Evolutionary conservation across 2,797 vertebrate genomes (phyloP).

Genomic region (Poeciliopsis gracilis): DNA sequence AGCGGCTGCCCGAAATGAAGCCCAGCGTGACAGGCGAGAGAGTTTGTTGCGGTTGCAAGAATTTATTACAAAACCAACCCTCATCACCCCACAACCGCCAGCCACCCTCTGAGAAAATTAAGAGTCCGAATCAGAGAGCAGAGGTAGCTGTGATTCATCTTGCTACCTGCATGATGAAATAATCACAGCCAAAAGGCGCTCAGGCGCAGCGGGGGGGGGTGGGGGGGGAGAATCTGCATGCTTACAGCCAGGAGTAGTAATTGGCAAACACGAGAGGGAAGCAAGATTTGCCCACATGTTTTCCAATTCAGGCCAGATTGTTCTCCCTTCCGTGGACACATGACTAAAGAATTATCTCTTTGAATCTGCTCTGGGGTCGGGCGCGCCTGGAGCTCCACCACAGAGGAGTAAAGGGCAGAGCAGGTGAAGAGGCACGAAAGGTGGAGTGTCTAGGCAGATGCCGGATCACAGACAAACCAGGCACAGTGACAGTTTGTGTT

Average conservation of each 20-base stretch:
- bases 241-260: conserved; percentile 60
- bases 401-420: not conserved
- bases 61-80: conserved; percentile 56
- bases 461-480: conserved; percentile 70
- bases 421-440: conserved; percentile 48
- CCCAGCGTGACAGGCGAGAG: conserved; percentile 40
- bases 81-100: conserved; percentile 4
- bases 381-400: not conserved
- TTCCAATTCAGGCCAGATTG: conserved; percentile 35
- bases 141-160: conserved; percentile 60
- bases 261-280: conserved; percentile 55
- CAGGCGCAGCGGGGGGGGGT: conserved; percentile 19
- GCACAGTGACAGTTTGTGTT: conserved; percentile 70
- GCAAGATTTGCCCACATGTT: conserved; percentile 53
- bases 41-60: conserved; percentile 48
- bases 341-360: conserved; percentile 2
- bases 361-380: conserved; percentile 4
- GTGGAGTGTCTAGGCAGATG: conserved; percentile 65
- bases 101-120: conserved; percentile 66
- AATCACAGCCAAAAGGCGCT: conserved; percentile 57
- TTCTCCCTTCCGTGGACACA: conserved; percentile 13
- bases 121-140: conserved; percentile 58
- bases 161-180: conserved; percentile 62
- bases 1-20: conserved; percentile 55
- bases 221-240: conserved; percentile 38